Evolutionary conservation across 2,113 vertebrate species (phyloP), one percentile per base, ranked within the genome.

Genomic region (Nematolebias whitei): DNA sequence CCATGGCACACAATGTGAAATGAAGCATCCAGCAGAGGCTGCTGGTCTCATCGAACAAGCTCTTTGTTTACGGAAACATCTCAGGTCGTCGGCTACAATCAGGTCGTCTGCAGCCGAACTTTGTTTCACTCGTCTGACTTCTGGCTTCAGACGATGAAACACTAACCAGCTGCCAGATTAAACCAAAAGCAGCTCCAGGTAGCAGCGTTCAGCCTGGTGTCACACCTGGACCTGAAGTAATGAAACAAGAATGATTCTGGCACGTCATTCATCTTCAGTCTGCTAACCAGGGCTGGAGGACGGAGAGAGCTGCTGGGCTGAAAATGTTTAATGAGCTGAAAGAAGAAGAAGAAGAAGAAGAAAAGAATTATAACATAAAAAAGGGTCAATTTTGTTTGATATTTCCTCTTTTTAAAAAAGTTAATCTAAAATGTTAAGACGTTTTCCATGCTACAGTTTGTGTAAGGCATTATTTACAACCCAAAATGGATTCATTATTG

Each of bases 161-260:
- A 23, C 56, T 55, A 20, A 62, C 64, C 75, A 13, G 35, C 38
- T 66, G 56, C 63, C 48, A 65, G 63, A 63, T 70, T 65, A 71
- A 55, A 56, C 56, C 16, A 19, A 47, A 62, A 72, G 68, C n/a
- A 18, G 59, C 49, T 66, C 52, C 62, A 20, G 50, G 67, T 64
- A 69, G 63, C 59, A 14, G 22, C 52, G 43, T 43, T 78, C 48
- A 45, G 51, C 20, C 53, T 67, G 43, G 52, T 62, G 48, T 73
- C 49, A 66, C 84, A 69, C 69, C 63, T 81, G 69, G 51, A 84
- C 29, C 12, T 26, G 39, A 61, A 62, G 53, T 63, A 71, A 23
- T 26, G 35, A 55, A 55, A 45, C 57, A 24, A 65, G 39, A 48
- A 61, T 2, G 41, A n/a, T 32, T 57, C 44, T 63, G 23, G 52